These are phyloP conservation scores for Clinocottus analis DNA, from an alignment of 2,113 vertebrate genomes.

Conservation along the genomic window DNA sequence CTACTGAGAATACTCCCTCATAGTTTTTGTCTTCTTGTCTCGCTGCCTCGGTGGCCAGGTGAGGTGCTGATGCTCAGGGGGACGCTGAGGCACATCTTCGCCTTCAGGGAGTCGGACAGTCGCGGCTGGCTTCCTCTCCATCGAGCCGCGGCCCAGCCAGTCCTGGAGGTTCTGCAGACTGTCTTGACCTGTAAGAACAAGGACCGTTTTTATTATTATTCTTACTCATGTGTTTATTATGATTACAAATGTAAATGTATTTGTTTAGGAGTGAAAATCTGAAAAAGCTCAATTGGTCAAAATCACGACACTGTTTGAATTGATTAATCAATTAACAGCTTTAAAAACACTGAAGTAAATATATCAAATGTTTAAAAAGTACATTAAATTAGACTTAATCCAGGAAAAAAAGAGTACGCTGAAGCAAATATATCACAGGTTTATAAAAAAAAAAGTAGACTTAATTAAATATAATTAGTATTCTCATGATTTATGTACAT, in stretches of 20 bases:
- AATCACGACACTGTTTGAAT: background rate
- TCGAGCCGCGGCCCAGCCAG: slow-evolving; percentile 79
- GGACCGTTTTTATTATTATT: background rate
- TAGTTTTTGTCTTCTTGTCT: background rate
- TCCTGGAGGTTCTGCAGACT: slow-evolving; percentile 85
- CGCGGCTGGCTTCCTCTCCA: slow-evolving; percentile 87
- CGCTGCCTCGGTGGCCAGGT: slow-evolving; percentile 70
- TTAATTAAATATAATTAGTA: no score
- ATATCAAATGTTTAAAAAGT: no score
- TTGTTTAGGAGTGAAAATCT: background rate
- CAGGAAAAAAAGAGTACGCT: no score
- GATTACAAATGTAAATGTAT: background rate
- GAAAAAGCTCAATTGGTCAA: background rate
- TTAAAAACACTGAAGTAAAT: background rate
- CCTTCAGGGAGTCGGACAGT: slow-evolving; percentile 85
- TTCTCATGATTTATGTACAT: no score
- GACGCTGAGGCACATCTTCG: slow-evolving; percentile 76
- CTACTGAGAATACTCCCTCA: background rate
- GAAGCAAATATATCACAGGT: no score
- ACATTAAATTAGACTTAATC: no score
- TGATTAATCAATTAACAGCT: background rate
- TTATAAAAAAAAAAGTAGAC: no score
- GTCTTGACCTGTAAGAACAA: slow-evolving; percentile 81
- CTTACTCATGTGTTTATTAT: background rate
- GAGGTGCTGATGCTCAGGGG: slow-evolving; percentile 82